These are phyloP conservation scores for Gambusia affinis DNA, from an alignment of 2,113 vertebrate species.

Conservation along the genomic window DNA sequence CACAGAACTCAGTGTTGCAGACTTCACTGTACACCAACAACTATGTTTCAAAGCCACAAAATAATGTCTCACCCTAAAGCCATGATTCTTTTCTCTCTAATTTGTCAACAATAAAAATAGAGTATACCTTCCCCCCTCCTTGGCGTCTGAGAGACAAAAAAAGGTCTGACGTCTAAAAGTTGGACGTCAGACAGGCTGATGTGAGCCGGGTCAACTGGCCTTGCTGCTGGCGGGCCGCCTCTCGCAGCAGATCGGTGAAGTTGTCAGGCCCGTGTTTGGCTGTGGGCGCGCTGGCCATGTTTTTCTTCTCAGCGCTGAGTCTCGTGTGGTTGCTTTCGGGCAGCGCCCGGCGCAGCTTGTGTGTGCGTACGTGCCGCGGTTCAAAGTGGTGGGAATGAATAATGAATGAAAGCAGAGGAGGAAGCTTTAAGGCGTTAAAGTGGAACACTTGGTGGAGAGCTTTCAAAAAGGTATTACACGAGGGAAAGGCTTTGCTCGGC, in stretches of 20 bases:
- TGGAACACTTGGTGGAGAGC: conserved; percentile 66
- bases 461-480: conserved; percentile 58
- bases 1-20: background rate
- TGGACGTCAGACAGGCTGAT: conserved; percentile 35
- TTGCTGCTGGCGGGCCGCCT: conserved; percentile 45
- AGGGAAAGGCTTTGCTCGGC: conserved; percentile 68
- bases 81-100: background rate
- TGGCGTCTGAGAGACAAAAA: background rate
- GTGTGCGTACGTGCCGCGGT: conserved; percentile 23
- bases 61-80: background rate
- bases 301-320: conserved; percentile 45
- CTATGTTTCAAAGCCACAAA: background rate
- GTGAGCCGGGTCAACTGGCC: conserved; percentile 41
- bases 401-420: conserved; percentile 73
- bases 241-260: conserved; percentile 54
- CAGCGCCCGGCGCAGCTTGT: conserved; percentile 15
- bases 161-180: background rate
- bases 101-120: conserved; percentile 26
- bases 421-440: conserved; percentile 70
- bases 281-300: conserved; percentile 34
- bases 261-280: conserved; percentile 57
- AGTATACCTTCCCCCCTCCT: conserved; percentile 1
- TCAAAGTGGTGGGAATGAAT: conserved; percentile 71
- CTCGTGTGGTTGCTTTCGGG: conserved; percentile 53
- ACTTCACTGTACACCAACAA: background rate